Conservation (phyloP, 2,888 invertebrate species). For the Scaptomyza caliginosa region DNA sequence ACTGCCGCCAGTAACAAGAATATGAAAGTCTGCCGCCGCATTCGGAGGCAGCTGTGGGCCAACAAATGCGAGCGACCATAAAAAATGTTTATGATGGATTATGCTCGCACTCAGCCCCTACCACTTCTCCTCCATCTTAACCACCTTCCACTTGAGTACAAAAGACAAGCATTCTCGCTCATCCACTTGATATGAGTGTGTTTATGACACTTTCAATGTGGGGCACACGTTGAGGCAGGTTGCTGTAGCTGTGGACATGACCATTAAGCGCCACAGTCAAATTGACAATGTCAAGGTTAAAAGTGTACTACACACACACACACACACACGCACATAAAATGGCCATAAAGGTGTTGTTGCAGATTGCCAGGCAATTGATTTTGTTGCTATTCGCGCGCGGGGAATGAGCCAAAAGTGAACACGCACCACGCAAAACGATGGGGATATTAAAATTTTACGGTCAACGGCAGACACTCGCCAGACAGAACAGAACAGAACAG, state of each 20-base stretch:
- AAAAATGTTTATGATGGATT: constrained; percentile 81
- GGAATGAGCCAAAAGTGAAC: neutral
- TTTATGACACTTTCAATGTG: constrained; percentile 75
- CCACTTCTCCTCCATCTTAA: too few species aligned
- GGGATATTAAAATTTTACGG: constrained; percentile 75
- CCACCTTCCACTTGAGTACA: neutral
- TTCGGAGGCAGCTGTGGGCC: constrained; percentile 33
- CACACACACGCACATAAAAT: constrained; percentile 61
- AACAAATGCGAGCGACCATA: constrained; percentile 72
- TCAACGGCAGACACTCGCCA: constrained; percentile 70
- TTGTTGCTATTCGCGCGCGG: constrained; percentile 27
- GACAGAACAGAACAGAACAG: too few species aligned
- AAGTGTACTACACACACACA: constrained; percentile 50
- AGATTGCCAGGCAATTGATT: constrained; percentile 73
- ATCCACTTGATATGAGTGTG: constrained; percentile 62
- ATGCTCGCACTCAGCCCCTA: constrained; percentile 54
- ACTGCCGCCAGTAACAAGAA: constrained; percentile 71
- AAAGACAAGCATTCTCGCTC: constrained; percentile 38
- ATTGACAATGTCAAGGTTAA: constrained; percentile 80
- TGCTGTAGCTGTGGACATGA: constrained; percentile 43
- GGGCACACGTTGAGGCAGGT: constrained; percentile 76
- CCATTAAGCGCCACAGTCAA: constrained; percentile 50
- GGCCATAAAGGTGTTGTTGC: constrained; percentile 72
- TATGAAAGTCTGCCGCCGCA: constrained; percentile 40
- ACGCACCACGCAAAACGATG: constrained; percentile 45